Evolutionary conservation across 2,888 invertebrate species (phyloP), one percentile per base, ranked within the genome.

Genomic region (Lacanobia oleracea): DNA sequence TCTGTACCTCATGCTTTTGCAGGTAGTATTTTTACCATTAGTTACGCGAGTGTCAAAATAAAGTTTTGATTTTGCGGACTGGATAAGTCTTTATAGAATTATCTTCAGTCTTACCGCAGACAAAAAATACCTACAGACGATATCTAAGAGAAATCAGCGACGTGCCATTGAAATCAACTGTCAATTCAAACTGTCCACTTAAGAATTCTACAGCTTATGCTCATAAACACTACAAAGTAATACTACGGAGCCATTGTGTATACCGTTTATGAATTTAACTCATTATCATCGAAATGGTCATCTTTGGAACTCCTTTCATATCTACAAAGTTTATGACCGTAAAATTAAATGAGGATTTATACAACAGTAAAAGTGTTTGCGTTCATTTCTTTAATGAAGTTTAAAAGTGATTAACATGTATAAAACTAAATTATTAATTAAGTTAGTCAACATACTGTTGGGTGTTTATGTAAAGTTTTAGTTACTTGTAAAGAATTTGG

Each of bases 321-420:
- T 23, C 10, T 18, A 53, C 33, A 56, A 68, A 79, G 67, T 82
- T 79, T 73, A 73, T 60, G 60, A 83, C 75, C 68, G 63, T 83
- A 64, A 69, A 79, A 64, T 67, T 60, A 60, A 80, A 69, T 63
- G 23, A 21, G 45, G 50, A 66, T 78, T 57, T 67, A 62, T 50
- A 80, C 45, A 74, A 57, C 37, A 68, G 74, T 62, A 82, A 79
- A 67, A 73, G 67, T 79, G 59, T 60, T 63, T 45, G 1, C 2
- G 10, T 43, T 56, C 37, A 43, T 77, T 59, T 60, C 56, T 72
- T 14, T 61, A 67, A 27, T 63, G 14, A 77, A 64, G 18, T 60
- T 65, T 59, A 62, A 51, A 54, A 27, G 33, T 63, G 14, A 64
- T 82, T 71, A 50, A 43, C 45, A 18, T 57, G 10, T 64, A 40